These are phyloP conservation scores for Adrianichthys oophorus DNA, from an alignment of 2,797 vertebrate genomes.

Conservation along the genomic window DNA sequence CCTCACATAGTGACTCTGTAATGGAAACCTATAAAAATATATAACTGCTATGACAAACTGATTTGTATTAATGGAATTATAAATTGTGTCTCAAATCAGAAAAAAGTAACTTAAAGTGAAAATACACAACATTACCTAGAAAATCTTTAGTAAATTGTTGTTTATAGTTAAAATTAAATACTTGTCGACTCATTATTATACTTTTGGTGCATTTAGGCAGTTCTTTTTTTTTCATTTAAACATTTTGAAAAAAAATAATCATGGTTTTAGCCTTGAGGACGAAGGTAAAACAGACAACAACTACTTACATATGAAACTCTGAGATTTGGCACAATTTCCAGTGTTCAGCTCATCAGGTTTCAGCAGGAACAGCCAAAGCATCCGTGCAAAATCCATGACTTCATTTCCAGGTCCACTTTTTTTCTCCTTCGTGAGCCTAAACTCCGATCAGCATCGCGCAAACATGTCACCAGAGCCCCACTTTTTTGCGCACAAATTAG, in stretches of 20 bases:
- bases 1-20: too few relatives aligned
- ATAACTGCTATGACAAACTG: too few relatives aligned
- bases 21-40: too few relatives aligned
- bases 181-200: too few relatives aligned
- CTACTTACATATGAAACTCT: constrained; percentile 76
- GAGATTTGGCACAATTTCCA: constrained; percentile 68
- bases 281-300: background rate
- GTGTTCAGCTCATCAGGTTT: constrained; percentile 53
- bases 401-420: constrained; percentile 30
- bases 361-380: constrained; percentile 42
- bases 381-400: constrained; percentile 66
- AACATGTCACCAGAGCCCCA: constrained; percentile 32
- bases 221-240: too few relatives aligned
- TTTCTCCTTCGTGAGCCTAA: constrained; percentile 36
- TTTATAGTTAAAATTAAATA: too few relatives aligned
- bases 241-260: background rate
- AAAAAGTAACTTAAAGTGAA: too few relatives aligned
- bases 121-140: too few relatives aligned
- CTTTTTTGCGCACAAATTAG: constrained; percentile 13
- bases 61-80: too few relatives aligned
- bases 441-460: constrained; percentile 24
- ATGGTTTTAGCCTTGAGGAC: background rate
- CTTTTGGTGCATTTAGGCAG: too few relatives aligned
- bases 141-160: too few relatives aligned
- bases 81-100: too few relatives aligned